phyloP scores from a whole-genome alignment of 2,797 vertebrate species.

The Bovichtus diacanthus region DNA sequence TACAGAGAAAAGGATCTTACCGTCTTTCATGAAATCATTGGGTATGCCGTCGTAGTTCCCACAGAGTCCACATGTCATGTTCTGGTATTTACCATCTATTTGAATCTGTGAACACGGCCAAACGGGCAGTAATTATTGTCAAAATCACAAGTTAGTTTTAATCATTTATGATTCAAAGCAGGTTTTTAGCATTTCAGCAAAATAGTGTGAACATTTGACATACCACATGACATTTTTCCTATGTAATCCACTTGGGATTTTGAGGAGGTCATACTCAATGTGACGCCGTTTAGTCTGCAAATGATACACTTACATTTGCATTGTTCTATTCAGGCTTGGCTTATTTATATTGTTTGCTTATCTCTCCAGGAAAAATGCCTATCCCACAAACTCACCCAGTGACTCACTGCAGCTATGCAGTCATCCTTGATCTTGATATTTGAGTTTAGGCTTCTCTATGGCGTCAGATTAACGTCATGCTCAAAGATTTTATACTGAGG shows the following conservation, averaged over 20 bases:
- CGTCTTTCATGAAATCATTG: constrained; percentile 74
- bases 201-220: background rate
- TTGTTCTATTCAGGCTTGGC: constrained; percentile 3
- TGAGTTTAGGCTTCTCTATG: background rate
- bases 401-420: constrained; percentile 4
- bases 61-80: constrained; percentile 89
- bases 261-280: background rate
- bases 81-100: constrained; percentile 82
- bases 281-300: background rate
- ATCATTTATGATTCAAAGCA: background rate
- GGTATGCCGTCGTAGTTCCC: constrained; percentile 86
- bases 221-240: background rate
- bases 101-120: constrained; percentile 83
- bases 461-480: too few species aligned
- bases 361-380: background rate
- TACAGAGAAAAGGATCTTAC: constrained; percentile 57
- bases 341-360: background rate
- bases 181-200: background rate
- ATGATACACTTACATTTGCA: background rate
- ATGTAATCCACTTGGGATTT: background rate
- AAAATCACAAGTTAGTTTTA: background rate
- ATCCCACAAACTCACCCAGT: background rate
- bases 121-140: background rate
- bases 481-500: too few species aligned
- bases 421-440: constrained; percentile 8